Evolutionary conservation across 1,140 invertebrate genomes (phyloP).

Genomic region (Drosophila grimshawi): DNA sequence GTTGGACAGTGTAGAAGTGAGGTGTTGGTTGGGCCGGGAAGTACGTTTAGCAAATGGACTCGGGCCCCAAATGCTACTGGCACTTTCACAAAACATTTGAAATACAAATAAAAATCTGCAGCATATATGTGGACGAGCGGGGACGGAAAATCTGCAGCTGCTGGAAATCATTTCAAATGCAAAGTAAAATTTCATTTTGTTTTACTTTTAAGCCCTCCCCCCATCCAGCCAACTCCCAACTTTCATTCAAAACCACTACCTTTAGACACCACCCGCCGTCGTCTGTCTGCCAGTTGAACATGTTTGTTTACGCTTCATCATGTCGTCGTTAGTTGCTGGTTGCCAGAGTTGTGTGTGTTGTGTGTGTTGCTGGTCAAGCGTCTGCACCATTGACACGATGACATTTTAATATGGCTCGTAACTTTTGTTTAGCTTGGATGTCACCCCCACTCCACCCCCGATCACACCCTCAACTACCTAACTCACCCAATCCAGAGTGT

Average conservation of each 20-base stretch:
- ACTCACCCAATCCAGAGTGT: not conserved
- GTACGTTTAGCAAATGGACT: slow-evolving; percentile 76
- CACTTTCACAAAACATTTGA: slow-evolving; percentile 79
- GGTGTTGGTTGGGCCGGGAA: slow-evolving; percentile 5
- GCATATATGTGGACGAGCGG: slow-evolving; percentile 40
- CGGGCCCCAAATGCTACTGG: slow-evolving; percentile 78
- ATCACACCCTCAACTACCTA: not conserved
- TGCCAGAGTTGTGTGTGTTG: slow-evolving; percentile 12
- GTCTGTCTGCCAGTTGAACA: slow-evolving; percentile 71
- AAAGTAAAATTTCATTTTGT: slow-evolving; percentile 83
- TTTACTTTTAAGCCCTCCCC: slow-evolving; percentile 60
- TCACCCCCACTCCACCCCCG: not conserved
- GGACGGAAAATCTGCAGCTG: slow-evolving; percentile 25
- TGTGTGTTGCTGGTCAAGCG: slow-evolving; percentile 30
- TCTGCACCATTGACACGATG: slow-evolving; percentile 75
- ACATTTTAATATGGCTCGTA: slow-evolving; percentile 81
- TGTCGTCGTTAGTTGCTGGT: slow-evolving; percentile 76
- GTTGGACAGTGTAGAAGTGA: slow-evolving; percentile 37
- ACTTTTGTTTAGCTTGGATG: slow-evolving; percentile 76
- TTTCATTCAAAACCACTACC: not conserved
- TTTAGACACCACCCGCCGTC: slow-evolving; percentile 24
- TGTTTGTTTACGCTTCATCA: slow-evolving; percentile 83
- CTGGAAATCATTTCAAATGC: slow-evolving; percentile 75
- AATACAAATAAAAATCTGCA: slow-evolving; percentile 80
- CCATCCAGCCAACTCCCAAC: slow-evolving; percentile 10